Evolutionary conservation across 2,113 vertebrate species (phyloP), one percentile per base, ranked within the genome.

Genomic region (Zapus hudsonius): DNA sequence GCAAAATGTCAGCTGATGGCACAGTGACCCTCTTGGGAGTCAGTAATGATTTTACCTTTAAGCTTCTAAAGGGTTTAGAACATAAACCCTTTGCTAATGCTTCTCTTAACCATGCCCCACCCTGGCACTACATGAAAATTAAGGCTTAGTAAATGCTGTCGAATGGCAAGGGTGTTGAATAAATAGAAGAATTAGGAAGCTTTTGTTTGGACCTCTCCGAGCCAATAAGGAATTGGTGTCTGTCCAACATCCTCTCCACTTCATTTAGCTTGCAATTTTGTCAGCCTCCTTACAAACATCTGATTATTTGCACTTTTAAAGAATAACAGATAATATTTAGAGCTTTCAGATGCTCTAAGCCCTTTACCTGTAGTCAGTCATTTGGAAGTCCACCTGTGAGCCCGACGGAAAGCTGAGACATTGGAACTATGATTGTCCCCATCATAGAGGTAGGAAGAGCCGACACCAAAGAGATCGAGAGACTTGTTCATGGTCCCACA

Each of bases 21-120:
- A 8, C 29, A 2, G 3, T n/a, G 8, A 7, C 44, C 7, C 10
- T 22, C 25, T n/a, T 1, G 2, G 8, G 31, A 6, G 5, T 7
- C 9, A 1, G 47, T 12, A 29, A 47, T 6, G 1, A 7, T 33
- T n/a, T 79, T 40, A 78, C 55, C 36, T 27, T 27, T 66, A 33
- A 16, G 25, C 55, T 20, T 9, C 10, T 27, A 23, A 55, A 15
- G 38, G 36, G 29, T 36, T 74, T 52, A 67, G 61, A 84, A 72
- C 40, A 44, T n/a, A 1, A n/a, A n/a, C n/a, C n/a, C n/a, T 27
- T 22, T 25, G 5, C 40, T 44, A 57, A 3, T 11, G 20, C n/a
- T 20, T 83, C 25, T 23, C 25, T 38, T 70, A 25, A 42, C 44
- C 12, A 8, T 33, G 40, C 5, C 31, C 27, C 4, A 67, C 13